Percentiles rank a stretch among this genome's conserved stretches.
phyloP scores from a whole-genome alignment of 2,113 vertebrate genomes.

The Syrrhaptes paradoxus region DNA sequence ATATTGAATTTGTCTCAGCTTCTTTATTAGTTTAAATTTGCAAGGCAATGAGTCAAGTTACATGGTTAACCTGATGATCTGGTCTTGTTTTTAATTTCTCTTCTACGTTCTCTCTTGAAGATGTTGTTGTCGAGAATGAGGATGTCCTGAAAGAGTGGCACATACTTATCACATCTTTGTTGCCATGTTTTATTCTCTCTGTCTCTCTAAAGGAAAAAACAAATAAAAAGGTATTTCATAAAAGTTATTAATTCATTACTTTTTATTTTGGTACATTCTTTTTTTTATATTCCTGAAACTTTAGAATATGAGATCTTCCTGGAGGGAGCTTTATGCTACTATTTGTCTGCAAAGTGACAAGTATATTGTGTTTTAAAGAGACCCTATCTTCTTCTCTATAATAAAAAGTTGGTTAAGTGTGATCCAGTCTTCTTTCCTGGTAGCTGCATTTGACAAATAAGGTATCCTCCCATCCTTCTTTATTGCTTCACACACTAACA shows the following conservation, averaged over 20 bases:
- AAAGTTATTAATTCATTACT: not conserved
- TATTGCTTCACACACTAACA: not conserved
- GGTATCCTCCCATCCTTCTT: not conserved
- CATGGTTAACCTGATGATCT: not conserved
- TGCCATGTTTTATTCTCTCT: not conserved
- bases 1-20: not conserved
- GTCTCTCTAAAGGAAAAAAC: not conserved
- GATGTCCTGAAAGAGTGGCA: not conserved
- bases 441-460: not conserved
- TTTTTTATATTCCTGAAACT: not conserved
- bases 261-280: not conserved
- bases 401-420: not conserved
- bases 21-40: not conserved
- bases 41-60: not conserved
- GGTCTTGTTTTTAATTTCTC: not conserved
- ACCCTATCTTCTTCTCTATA: not conserved
- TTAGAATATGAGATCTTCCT: not conserved
- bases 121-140: not conserved
- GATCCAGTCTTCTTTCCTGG: not conserved
- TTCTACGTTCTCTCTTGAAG: not conserved
- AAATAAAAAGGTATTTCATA: not conserved
- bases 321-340: not conserved
- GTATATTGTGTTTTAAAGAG: not conserved
- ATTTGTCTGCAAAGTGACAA: not conserved
- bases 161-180: fast-evolving